phyloP scores from a whole-genome alignment of 2,113 vertebrate species.

The Turdus rufiventris region DNA sequence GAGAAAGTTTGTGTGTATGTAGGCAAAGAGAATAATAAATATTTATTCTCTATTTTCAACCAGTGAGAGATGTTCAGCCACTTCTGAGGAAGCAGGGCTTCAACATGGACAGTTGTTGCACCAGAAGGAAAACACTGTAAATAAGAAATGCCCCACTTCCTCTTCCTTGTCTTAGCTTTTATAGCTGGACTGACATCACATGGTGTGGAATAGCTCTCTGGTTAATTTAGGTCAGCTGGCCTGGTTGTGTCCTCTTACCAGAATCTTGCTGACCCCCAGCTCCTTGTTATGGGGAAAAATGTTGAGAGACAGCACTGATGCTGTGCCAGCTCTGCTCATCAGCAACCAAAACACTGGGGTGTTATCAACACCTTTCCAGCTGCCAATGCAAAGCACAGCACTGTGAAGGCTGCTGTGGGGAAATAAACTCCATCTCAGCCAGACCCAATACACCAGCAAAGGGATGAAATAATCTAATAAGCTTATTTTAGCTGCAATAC shows the following conservation, averaged over 20 bases:
- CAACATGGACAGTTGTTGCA: background rate
- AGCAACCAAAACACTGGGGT: background rate
- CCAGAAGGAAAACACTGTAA: background rate
- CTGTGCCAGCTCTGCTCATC: background rate
- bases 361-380: background rate
- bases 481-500: slow-evolving; percentile 26
- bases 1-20: background rate
- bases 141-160: background rate
- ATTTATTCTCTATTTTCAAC: background rate
- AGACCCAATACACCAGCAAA: background rate
- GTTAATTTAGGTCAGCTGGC: background rate
- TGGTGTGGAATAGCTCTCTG: background rate
- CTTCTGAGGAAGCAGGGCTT: background rate
- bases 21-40: background rate
- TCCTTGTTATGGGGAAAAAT: background rate
- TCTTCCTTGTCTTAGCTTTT: background rate
- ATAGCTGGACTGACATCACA: background rate
- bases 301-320: background rate
- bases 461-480: background rate
- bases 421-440: background rate
- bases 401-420: background rate
- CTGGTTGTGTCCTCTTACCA: background rate
- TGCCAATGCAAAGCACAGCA: background rate
- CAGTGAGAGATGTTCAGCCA: background rate
- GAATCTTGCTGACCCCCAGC: background rate